Evolutionary conservation across 2,888 invertebrate genomes (phyloP), one percentile per base, ranked within the genome.

Genomic region (Herminia tarsipennalis): DNA sequence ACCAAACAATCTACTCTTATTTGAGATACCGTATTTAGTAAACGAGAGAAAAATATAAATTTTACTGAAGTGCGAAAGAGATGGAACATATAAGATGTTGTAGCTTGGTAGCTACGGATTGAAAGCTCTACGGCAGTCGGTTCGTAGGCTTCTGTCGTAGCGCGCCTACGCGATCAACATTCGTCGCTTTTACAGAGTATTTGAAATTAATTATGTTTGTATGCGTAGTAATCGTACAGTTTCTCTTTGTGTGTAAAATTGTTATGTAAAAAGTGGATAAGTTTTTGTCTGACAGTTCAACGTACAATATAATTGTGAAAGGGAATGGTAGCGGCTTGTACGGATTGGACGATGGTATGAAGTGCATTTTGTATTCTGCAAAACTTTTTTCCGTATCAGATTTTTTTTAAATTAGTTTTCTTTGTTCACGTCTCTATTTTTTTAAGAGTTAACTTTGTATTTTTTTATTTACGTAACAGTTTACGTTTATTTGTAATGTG

Each of bases 191-290:
- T 37, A 42, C 46, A n/a, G n/a, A n/a, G n/a, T 46, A 40, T 52
- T 39, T 25, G 43, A 58, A 67, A 70, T 63, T 34, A 55, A 65
- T 68, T 76, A 73, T 71, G 69, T 66, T 62, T 71, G 71, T 65
- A 73, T 69, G 70, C 73, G 68, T 70, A 65, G 50, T 56, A 53
- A 70, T 66, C 70, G 63, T 70, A 68, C 63, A 62, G 61, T 68
- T 58, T 65, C 63, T 61, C 43, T 50, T 45, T 50, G 70, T 59
- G 65, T 67, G 76, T 71, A 66, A 73, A 49, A 73, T 80, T 86
- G 83, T 80, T 78, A 87, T 88, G 86, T 88, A 86, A 88, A 88
- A 86, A 87, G 90, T 90, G 90, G 90, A 89, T 88, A 87, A 82
- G 79, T 84, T 89, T 73, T 49, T 88, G 61, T 81, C 77, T 66